phyloP scores from a whole-genome alignment of 2,888 invertebrate genomes.

The Ornithoptera alexandrae region DNA sequence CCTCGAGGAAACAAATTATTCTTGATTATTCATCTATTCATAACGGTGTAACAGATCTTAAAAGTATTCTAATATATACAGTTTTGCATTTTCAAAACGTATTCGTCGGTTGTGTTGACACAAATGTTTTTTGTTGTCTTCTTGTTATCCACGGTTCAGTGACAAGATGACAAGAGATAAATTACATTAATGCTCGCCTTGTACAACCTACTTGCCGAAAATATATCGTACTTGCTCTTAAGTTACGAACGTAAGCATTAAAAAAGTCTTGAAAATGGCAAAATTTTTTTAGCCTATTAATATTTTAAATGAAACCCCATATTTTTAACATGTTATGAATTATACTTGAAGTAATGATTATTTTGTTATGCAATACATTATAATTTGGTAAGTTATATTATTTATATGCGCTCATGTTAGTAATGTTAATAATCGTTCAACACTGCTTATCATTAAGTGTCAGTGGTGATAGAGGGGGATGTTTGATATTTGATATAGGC shows the following conservation, averaged over 20 bases:
- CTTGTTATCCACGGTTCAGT: slow-evolving; percentile 34
- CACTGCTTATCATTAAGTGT: too few species aligned
- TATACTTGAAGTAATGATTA: too few species aligned
- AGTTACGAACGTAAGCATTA: slow-evolving; percentile 13
- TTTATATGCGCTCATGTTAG: too few species aligned
- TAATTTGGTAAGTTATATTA: too few species aligned
- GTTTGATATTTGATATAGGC: too few species aligned
- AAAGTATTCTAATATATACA: background rate
- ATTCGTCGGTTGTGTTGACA: slow-evolving; percentile 19
- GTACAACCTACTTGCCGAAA: slow-evolving; percentile 9
- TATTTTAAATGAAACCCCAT: too few species aligned
- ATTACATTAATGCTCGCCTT: slow-evolving; percentile 29
- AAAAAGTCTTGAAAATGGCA: background rate
- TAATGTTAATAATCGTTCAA: too few species aligned
- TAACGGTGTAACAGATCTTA: background rate
- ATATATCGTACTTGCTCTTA: slow-evolving; percentile 17
- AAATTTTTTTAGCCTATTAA: background rate
- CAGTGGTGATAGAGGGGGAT: too few species aligned
- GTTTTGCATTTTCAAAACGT: background rate
- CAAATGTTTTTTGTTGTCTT: slow-evolving; percentile 32
- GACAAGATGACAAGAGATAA: slow-evolving; percentile 32
- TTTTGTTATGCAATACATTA: too few species aligned
- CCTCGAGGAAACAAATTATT: background rate
- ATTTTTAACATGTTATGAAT: too few species aligned
- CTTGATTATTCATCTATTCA: background rate